Conservation (phyloP, 2,797 vertebrate species). For the Arrhamphus sclerolepis region DNA sequence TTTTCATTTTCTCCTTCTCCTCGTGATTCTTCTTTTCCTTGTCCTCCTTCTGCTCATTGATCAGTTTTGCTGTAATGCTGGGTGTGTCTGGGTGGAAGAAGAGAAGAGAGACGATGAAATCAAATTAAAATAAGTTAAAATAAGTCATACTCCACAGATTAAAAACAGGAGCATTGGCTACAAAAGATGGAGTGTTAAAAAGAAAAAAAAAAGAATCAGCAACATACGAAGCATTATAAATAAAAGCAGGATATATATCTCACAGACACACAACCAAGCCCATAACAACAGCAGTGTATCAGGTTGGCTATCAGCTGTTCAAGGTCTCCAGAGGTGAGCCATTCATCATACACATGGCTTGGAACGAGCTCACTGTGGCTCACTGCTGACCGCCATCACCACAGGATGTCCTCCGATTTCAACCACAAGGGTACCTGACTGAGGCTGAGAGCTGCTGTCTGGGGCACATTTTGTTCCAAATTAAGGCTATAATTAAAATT, state of each 20-base stretch:
- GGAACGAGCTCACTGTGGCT: slow-evolving; percentile 15
- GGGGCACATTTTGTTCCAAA: not conserved
- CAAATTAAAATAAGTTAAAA: not conserved
- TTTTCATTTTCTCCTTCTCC: slow-evolving; percentile 98
- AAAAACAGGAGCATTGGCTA: no score
- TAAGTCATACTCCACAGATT: no score
- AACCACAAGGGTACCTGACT: slow-evolving; percentile 2
- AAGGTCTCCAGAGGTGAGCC: slow-evolving; percentile 63
- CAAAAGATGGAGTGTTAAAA: no score
- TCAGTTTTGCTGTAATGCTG: slow-evolving; percentile 98
- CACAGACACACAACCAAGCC: not conserved
- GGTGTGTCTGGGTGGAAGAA: slow-evolving; percentile 88
- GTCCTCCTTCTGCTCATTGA: slow-evolving; percentile 98
- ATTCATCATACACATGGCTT: slow-evolving; percentile 59
- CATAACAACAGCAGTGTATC: slow-evolving; percentile 32
- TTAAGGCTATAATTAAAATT: slow-evolving; percentile 15
- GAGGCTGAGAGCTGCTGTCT: not conserved
- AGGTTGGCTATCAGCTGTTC: slow-evolving; percentile 48
- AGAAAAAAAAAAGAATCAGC: not conserved
- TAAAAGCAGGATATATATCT: not conserved
- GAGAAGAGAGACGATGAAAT: not conserved
- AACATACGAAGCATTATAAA: not conserved
- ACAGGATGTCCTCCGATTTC: slow-evolving; percentile 16
- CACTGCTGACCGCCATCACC: slow-evolving; percentile 50
- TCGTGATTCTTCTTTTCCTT: slow-evolving; percentile 99